Evolutionary conservation across 1,140 invertebrate species (phyloP), one percentile per base, ranked within the genome.

Genomic region (Zaprionus davidi): DNA sequence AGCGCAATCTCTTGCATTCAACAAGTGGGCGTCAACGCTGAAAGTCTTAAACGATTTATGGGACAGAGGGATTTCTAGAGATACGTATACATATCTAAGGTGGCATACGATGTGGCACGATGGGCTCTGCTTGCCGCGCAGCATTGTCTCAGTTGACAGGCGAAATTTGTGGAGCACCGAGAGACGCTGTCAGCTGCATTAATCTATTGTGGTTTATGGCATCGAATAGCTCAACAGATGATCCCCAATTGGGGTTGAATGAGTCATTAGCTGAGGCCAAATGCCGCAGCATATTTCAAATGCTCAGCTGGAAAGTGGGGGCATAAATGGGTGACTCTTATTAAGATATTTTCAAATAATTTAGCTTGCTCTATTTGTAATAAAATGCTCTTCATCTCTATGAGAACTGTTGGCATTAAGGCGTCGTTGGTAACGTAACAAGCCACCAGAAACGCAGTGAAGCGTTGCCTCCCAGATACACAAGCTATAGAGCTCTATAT

Each of bases 31-130:
- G 84, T 62, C 57, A 66, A 51, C 64, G 66, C 28, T 79, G 53
- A 81, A 73, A 79, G 58, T 70, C 64, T 78, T 75, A 70, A 83
- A 83, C 83, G 84, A 87, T 88, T 87, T 87, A 87, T 83, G 60
- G 53, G 58, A 22, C 28, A 58, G 26, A 58, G 22, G 20, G 17
- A 65, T 26, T 2, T 7, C 31, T 3, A 31, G 28, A n/a, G 17
- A 51, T 5, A 34, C 31, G 9, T 34, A 34, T 34, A 34, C 31
- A 41, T 53, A 9, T 5, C 5, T n/a, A 15, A 31, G 51, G 22
- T 44, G 53, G 12, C 5, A 26, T 15, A 38, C 20, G 56, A n/a
- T 68, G 15, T 5, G 36, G 36, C 7, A 38, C 11, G 34, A 13
- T 20, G 26, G n/a, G 31, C 1, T n/a, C 12, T 3, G 17, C 12